Base-by-base conservation (phyloP, 1,140 invertebrate genomes). In the Apocrypta bakeri region DNA sequence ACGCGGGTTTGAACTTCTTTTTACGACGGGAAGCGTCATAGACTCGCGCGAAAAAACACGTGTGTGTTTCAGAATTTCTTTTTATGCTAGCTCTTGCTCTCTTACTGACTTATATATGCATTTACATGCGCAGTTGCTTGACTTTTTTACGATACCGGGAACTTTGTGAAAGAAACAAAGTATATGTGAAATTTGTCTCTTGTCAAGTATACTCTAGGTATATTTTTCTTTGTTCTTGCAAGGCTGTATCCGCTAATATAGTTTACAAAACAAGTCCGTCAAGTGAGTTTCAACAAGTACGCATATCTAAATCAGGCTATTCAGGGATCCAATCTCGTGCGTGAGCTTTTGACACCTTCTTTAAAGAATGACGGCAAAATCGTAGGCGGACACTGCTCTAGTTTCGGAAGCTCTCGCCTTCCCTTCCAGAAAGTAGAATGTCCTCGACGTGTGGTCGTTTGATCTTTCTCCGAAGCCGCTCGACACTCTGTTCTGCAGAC, bases 11-110 rank as follows among this genome's bases (percentile, higher is more conserved):
- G 31, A 74, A 27, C 24, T 31, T 69, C 2, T 48, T 82, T 76
- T 82, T 48, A 76, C 81, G 81, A 76, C 81, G 69, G 73, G 81
- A 82, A 82, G 81, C 37, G 24, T 71, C 42, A 64, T 25, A 63
- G 64, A 61, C 72, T 27, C 21, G 31, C 68, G 48, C 48, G 48
- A 14, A 17, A 56, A 64, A 71, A 82, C 42, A 82, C 81, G 63
- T 73, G 66, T 73, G 66, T 72, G 73, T 82, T 82, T 61, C 40
- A 6, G 29, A 72, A 72, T 80, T 25, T 72, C 24, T 27, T 29
- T 29, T 66, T 29, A 27, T 29, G 24, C 25, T 17, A 3, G 3
- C 33, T 37, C 33, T 37, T 4, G 2, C 9, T 37, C 33, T 37
- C 33, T 42, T 12, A 11, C 21, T 56, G 48, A 7, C 17, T 56